Conservation (phyloP, 2,888 invertebrate species). For the Cancer borealis region DNA sequence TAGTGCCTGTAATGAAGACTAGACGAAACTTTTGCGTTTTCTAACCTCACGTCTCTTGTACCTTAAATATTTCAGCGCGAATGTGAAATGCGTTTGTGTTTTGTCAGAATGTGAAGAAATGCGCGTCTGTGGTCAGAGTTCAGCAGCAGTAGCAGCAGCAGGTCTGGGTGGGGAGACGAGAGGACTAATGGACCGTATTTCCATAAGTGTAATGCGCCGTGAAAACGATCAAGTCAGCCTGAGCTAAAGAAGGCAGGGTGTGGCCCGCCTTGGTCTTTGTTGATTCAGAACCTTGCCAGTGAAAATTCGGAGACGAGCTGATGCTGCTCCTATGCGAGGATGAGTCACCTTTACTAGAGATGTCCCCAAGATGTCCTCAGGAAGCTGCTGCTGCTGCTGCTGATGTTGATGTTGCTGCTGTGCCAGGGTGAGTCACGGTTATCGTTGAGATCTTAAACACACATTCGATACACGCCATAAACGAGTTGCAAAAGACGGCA, state of each 20-base stretch:
- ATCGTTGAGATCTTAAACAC: background rate
- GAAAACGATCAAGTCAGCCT: constrained; percentile 29
- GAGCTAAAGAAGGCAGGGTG: background rate
- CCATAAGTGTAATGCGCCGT: constrained; percentile 13
- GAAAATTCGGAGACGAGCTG: background rate
- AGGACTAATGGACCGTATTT: constrained; percentile 4
- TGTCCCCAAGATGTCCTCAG: background rate
- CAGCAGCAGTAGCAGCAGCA: background rate
- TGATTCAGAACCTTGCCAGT: background rate
- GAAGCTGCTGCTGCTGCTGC: background rate
- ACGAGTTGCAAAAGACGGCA: background rate
- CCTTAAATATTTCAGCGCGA: background rate
- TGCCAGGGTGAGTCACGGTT: background rate
- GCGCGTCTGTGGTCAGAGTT: no score
- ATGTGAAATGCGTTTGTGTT: background rate
- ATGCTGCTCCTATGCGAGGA: background rate
- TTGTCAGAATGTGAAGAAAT: background rate
- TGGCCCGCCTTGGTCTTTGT: background rate
- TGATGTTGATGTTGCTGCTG: background rate
- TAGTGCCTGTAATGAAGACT: no score
- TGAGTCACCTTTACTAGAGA: background rate
- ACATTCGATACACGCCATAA: background rate
- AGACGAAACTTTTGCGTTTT: background rate
- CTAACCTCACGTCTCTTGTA: no score
- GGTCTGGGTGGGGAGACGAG: background rate